phyloP scores from a whole-genome alignment of 2,113 vertebrate species.

The Capreolus pygargus region DNA sequence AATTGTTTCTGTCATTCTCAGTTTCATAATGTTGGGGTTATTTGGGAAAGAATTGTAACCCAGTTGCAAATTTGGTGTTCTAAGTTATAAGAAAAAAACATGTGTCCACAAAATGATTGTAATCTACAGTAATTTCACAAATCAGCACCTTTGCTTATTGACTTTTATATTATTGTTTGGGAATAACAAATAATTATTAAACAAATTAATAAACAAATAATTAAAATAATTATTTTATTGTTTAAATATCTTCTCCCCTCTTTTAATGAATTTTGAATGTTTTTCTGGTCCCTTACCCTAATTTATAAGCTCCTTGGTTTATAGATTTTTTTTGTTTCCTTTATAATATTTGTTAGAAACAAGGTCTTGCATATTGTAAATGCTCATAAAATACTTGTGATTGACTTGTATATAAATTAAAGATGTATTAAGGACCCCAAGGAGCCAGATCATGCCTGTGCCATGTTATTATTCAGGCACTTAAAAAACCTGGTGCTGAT shows the following conservation, averaged over 20 bases:
- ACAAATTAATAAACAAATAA: no score
- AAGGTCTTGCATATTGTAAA: not conserved
- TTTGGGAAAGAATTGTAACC: not conserved
- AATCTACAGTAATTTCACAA: not conserved
- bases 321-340: not conserved
- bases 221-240: no score
- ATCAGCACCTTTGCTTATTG: not conserved
- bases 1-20: not conserved
- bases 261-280: not conserved
- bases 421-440: not conserved
- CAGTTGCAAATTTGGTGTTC: not conserved
- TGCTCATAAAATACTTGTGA: not conserved
- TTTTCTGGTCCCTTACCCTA: not conserved
- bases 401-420: not conserved
- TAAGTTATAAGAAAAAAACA: not conserved
- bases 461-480: accelerated
- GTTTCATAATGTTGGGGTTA: not conserved
- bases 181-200: no score
- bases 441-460: not conserved
- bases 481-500: not conserved
- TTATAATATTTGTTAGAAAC: not conserved
- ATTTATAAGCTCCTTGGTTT: not conserved
- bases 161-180: not conserved
- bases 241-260: not conserved
- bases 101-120: not conserved